Base-by-base conservation (phyloP, 2,888 invertebrate genomes). In the Druceiella hillmani region DNA sequence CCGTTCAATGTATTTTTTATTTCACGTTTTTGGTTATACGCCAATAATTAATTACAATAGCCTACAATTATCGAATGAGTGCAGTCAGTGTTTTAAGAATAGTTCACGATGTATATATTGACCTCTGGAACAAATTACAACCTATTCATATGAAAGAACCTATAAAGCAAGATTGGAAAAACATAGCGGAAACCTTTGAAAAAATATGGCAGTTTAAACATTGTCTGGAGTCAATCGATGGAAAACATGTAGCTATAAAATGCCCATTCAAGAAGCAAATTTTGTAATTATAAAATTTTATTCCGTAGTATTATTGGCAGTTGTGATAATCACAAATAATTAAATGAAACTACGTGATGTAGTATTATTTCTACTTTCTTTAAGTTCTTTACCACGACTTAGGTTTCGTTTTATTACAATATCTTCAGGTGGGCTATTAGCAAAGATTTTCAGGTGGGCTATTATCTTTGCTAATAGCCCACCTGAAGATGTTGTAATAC, bases 261-360 rank as follows among this genome's bases (percentile, higher is more conserved):
- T 5, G 9, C 3, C 9, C 13, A 35, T 20, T 35, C 31, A 31
- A 36, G 40, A 32, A 27, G 26, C 14, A 17, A 39, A 16, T 33
- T n/a, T 22, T 20, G 13, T 33, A 33, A 33, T 15, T 33, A 33
- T 25, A 33, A 22, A 12, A 11, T 7, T 7, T 14, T 35, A 13
- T 44, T 40, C 43, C 14, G 36, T 46, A 28, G 45, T 48, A 31
- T 29, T 44, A 26, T n/a, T n/a, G n/a, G 44, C 40, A 16, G 22
- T 44, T 33, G 48, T 38, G 36, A 46, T n/a, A n/a, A n/a, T n/a
- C n/a, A n/a, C n/a, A n/a, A n/a, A n/a, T n/a, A n/a, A n/a, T n/a
- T n/a, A n/a, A n/a, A n/a, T n/a, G n/a, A n/a, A n/a, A n/a, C n/a
- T n/a, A n/a, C n/a, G n/a, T n/a, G n/a, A n/a, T n/a, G n/a, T n/a